phyloP scores from a whole-genome alignment of 2,888 invertebrate genomes.

The Lithophane leautieri region DNA sequence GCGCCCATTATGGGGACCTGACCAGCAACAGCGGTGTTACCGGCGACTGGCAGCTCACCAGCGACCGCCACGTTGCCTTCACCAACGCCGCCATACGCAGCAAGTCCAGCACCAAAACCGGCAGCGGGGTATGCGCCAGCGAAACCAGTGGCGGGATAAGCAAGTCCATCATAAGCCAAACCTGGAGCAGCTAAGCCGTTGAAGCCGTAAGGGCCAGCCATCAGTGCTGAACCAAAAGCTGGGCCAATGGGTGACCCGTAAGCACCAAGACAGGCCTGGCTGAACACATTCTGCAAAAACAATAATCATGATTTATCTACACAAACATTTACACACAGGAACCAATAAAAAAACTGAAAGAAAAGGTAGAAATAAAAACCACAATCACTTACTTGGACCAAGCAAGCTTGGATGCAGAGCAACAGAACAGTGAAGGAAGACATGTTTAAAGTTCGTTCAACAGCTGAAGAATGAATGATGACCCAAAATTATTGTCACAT shows the following conservation, averaged over 20 bases:
- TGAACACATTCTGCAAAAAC: constrained; percentile 39
- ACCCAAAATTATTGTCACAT: background rate
- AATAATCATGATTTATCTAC: too few species aligned
- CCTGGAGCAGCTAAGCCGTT: background rate
- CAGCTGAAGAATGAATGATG: constrained; percentile 33
- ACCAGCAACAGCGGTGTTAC: constrained; percentile 50
- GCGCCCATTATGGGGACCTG: constrained; percentile 47
- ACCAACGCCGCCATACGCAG: constrained; percentile 62
- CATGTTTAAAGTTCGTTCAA: constrained; percentile 63
- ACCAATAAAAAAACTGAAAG: too few species aligned
- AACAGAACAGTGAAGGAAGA: constrained; percentile 68
- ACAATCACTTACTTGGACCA: constrained; percentile 68
- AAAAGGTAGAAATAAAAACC: too few species aligned
- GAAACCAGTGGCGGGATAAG: background rate
- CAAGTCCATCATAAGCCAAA: constrained; percentile 10
- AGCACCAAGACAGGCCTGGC: constrained; percentile 37
- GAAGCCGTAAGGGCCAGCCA: constrained; percentile 2
- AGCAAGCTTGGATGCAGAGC: constrained; percentile 71
- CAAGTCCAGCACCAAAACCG: background rate
- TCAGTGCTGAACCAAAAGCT: background rate
- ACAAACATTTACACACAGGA: too few species aligned
- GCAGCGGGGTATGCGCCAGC: constrained; percentile 3
- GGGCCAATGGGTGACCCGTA: background rate
- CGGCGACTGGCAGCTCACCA: constrained; percentile 61
- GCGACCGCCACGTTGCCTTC: constrained; percentile 65